phyloP scores from a whole-genome alignment of 2,888 invertebrate species.

The Galerucella nymphaeae region DNA sequence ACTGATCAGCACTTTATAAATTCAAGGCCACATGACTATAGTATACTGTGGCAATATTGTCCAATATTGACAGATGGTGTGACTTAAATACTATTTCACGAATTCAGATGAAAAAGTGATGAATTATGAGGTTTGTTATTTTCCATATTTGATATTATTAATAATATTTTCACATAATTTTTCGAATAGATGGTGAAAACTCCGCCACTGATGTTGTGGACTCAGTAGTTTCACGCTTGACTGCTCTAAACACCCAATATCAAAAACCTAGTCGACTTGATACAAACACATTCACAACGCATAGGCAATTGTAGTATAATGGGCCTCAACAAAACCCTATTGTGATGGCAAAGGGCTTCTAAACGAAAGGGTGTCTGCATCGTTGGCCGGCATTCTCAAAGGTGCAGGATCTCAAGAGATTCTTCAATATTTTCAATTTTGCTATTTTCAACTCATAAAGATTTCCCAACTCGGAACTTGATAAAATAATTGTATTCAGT shows the following conservation, averaged over 20 bases:
- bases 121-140: too few relatives aligned
- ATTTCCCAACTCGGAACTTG: slow-evolving; percentile 45
- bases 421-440: slow-evolving; percentile 51
- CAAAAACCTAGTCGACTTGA: slow-evolving; percentile 48
- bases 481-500: slow-evolving; percentile 53
- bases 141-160: too few relatives aligned
- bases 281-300: slow-evolving; percentile 58
- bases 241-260: slow-evolving; percentile 46
- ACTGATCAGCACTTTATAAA: too few relatives aligned
- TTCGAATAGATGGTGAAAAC: neutral
- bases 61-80: too few relatives aligned
- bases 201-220: slow-evolving; percentile 46
- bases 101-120: too few relatives aligned
- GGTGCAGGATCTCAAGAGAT: slow-evolving; percentile 60
- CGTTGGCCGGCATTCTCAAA: slow-evolving; percentile 59
- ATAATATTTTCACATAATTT: too few relatives aligned
- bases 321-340: slow-evolving; percentile 58
- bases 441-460: slow-evolving; percentile 52
- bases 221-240: slow-evolving; percentile 56
- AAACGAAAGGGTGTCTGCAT: slow-evolving; percentile 61
- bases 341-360: slow-evolving; percentile 37
- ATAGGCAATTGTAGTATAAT: slow-evolving; percentile 62
- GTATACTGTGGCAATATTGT: too few relatives aligned
- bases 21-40: too few relatives aligned
- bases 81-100: too few relatives aligned